Evolutionary conservation across 2,888 invertebrate species (phyloP), one percentile per base, ranked within the genome.

Genomic region (Leptinotarsa rubiginosa): DNA sequence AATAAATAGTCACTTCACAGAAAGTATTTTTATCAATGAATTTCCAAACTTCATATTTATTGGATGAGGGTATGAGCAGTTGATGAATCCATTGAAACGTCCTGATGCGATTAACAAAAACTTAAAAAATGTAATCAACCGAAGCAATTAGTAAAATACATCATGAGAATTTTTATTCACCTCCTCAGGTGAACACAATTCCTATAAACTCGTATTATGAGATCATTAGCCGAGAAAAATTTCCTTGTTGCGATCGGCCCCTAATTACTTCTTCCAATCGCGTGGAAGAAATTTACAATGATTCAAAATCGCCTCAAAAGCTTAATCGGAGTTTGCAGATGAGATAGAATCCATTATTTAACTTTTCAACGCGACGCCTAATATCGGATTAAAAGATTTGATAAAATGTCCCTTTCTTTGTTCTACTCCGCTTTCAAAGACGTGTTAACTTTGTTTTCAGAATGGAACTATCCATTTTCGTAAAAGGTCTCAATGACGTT

Each of bases 241-340:
- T 18, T 12, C 12, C 13, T 62, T 62, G 25, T 41, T 3, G 20
- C n/a, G 4, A n/a, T 56, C 47, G 0, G 31, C 59, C 41, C 31
- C 65, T 64, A 71, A 74, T 71, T 56, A 62, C 66, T 67, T 64
- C 66, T 47, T 41, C 47, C 71, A 67, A 49, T 71, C 74, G 70
- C 74, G 15, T 22, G 68, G n/a, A 41, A 41, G 12, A 15, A 13
- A 13, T 13, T 18, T 12, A 62, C 62, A 62, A 62, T 62, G 31
- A 31, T 62, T 41, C 62, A 41, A 56, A 75, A 75, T 73, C 70
- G 69, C 70, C 47, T 66, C 47, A 52, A 78, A 78, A 80, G 79
- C 79, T 82, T 83, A 83, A 83, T 83, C 81, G 81, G 77, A 80
- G 81, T 81, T 82, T 82, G 81, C 79, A 81, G 82, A 83, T 81